Conservation (phyloP, 2,888 invertebrate species). For the Microctonus hyperodae region DNA sequence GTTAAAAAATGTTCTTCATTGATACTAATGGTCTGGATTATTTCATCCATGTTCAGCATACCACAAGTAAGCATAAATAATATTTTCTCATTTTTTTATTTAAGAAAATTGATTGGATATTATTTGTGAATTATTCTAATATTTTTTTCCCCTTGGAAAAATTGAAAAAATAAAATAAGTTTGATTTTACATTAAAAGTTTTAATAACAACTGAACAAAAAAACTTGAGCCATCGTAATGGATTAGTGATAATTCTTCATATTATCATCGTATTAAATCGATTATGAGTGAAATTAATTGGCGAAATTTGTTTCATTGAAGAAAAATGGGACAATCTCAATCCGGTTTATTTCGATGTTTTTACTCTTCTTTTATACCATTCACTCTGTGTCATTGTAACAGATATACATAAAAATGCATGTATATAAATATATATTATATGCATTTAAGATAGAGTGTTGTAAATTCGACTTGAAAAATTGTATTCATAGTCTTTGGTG, state of each 20-base stretch:
- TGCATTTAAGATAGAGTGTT: too few species aligned
- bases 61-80: conserved; percentile 75
- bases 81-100: too few species aligned
- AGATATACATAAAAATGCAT: too few species aligned
- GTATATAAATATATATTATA: too few species aligned
- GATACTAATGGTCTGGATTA: conserved; percentile 74
- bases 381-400: neutral
- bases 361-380: neutral
- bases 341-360: neutral
- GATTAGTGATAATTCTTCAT: neutral
- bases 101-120: too few species aligned
- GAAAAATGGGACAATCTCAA: neutral
- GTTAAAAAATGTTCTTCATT: conserved; percentile 74
- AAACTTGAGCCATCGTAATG: neutral
- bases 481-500: neutral
- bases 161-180: neutral
- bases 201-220: neutral
- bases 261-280: neutral
- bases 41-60: conserved; percentile 77
- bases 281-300: neutral
- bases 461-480: too few species aligned
- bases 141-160: too few species aligned
- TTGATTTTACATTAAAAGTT: neutral
- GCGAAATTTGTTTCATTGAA: neutral
- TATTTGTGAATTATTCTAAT: too few species aligned